These are phyloP conservation scores for Lasioglossum malachurum DNA, from an alignment of 2,888 invertebrate species.

Conservation along the genomic window DNA sequence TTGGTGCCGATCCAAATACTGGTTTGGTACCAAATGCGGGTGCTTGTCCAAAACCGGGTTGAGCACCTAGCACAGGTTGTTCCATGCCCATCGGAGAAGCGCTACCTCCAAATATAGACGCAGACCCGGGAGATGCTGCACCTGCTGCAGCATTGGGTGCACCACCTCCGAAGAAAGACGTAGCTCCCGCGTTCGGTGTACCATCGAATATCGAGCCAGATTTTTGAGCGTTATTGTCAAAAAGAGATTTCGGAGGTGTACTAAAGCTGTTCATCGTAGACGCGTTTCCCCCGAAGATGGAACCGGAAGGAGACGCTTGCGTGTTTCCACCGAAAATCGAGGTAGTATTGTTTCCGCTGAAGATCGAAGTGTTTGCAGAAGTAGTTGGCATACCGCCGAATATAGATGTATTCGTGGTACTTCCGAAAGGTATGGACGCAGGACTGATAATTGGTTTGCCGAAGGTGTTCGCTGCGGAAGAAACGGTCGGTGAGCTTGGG, in stretches of 20 bases:
- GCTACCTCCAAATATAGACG: constrained; percentile 56
- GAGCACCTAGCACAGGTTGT: constrained; percentile 40
- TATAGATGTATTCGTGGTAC: constrained; percentile 45
- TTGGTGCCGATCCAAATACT: constrained; percentile 76
- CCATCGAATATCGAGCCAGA: constrained; percentile 58
- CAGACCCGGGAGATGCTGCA: constrained; percentile 21
- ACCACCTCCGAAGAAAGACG: constrained; percentile 59
- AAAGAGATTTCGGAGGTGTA: constrained; percentile 55
- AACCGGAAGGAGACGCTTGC: constrained; percentile 43
- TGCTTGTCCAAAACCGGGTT: constrained; percentile 77
- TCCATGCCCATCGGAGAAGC: constrained; percentile 42
- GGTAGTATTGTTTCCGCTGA: constrained; percentile 55
- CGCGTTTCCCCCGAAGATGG: constrained; percentile 61
- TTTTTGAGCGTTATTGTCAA: constrained; percentile 53
- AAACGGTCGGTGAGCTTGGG: constrained; percentile 42
- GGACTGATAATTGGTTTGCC: constrained; percentile 53
- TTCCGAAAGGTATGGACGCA: constrained; percentile 48
- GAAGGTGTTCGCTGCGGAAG: constrained; percentile 59
- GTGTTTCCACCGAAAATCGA: constrained; percentile 61
- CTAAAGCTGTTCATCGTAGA: constrained; percentile 46
- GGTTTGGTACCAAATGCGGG: constrained; percentile 79
- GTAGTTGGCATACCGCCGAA: constrained; percentile 55
- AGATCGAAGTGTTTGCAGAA: constrained; percentile 50
- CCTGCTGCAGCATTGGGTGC: constrained; percentile 39
- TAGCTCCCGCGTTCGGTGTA: constrained; percentile 41